Base-by-base conservation (phyloP, 2,113 vertebrate species). In the Lepidothrix coronata region DNA sequence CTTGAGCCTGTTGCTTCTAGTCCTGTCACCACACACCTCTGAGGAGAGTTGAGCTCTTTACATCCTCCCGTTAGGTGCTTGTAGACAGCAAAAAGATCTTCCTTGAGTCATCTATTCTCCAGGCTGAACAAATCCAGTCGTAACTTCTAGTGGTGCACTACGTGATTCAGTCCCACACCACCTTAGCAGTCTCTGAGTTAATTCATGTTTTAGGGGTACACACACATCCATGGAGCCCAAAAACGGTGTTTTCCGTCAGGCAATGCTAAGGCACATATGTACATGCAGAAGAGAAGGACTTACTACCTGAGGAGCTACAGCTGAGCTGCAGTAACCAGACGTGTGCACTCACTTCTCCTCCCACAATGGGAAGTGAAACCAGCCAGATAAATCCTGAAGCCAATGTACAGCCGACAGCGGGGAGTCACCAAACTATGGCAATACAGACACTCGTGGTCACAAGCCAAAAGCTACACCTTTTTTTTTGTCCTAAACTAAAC, bases 331-430 rank as follows among this genome's bases (percentile, higher is more conserved):
- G 20, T 5, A 39, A 76, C 54, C 52, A 88, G 35, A 67, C 14
- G 5, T 3, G n/a, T 30, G 65, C 3, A 5, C 25, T 85, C 81
- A 51, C 43, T 75, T 78, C 66, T 87, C 33, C 35, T 41, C 54
- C 23, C 30, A 7, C 31, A 48, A 8, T 2, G 75, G 66, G 82
- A 95, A 95, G 24, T 70, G 82, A 95, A 94, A 97, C 62, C 54
- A 95, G 62, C 6, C 43, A 61, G 66, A 90, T 31, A 85, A 88
- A 80, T 52, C 46, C 75, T 51, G 67, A 83, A 91, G 74, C 25
- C 66, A 85, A 31, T 35, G 28, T 2, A 43, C 8, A 66, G 76
- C 24, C 2, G 1, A 33, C 30, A 46, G 14, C 0, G 0, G n/a
- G 6, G 4, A 75, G 58, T 6, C 3, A 4, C 44, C 61, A 23